Evolutionary conservation across 1,140 invertebrate genomes (phyloP), one percentile per base, ranked within the genome.

Genomic region (Nautilus pompilius): DNA sequence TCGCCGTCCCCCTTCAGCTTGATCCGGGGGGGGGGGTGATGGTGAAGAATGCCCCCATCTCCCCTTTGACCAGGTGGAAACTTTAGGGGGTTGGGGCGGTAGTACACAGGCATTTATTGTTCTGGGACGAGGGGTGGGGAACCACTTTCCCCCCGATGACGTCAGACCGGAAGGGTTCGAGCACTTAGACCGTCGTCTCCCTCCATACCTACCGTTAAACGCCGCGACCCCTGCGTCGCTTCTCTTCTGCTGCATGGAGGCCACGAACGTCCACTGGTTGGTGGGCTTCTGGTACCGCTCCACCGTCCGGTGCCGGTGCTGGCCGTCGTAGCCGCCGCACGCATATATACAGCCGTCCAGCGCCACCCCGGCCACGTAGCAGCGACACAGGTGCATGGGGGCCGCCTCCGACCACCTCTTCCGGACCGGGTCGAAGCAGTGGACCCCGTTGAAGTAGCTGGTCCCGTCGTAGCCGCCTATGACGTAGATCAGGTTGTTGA

Each of bases 311-410:
- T 95, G 86, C 72, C 91, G 93, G 70, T 93, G 90, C 59, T 89
- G 87, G 0, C 93, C 93, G 78, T 95, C 93, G 78, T 95, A 96
- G 0, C 94, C 93, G 20, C 90, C 90, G 48, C 88, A 89, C 8
- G 79, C 76, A 62, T 80, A 82, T 30, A 82, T 62, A 45, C 48
- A 57, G 20, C 65, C 68, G 20, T 66, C 46, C 5, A 74, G 58
- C 2, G 55, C 67, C 2, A 69, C 69, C 3, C 65, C 66, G 41
- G 68, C 68, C 15, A 75, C 73, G 58, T 75, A 75, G 58, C 73
- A 75, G 34, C 73, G 65, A 32, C 67, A 67, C 6, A 66, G 49
- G 48, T 80, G 68, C 72, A 82, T 75, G 22, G 73, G 76, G 0
- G 73, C 75, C 15, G 70, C 67, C 48, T 73, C 67, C 8, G 56